These are phyloP conservation scores for Tetramorium bicarinatum DNA, from an alignment of 2,888 invertebrate species.

Conservation along the genomic window DNA sequence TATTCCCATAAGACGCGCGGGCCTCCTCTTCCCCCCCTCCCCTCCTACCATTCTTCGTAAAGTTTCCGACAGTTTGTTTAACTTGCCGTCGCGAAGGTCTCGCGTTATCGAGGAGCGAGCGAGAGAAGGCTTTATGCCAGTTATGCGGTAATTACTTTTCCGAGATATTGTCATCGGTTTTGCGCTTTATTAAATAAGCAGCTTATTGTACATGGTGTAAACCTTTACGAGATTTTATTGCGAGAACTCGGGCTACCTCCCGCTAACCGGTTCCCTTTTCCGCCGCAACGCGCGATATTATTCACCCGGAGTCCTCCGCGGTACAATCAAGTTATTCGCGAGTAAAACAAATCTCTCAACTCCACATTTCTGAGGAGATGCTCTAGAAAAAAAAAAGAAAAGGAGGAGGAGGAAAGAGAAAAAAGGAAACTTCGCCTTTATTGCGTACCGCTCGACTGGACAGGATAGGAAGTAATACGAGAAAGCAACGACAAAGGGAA, in stretches of 20 bases:
- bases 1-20: constrained; percentile 9
- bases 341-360: constrained; percentile 48
- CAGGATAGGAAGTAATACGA: constrained; percentile 58
- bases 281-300: constrained; percentile 48
- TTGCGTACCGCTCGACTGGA: constrained; percentile 49
- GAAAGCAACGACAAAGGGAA: constrained; percentile 60
- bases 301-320: constrained; percentile 42
- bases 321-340: constrained; percentile 61
- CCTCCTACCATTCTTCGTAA: constrained; percentile 22
- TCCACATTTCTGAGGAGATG: constrained; percentile 41
- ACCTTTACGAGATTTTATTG: constrained; percentile 48
- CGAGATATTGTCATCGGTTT: constrained; percentile 49
- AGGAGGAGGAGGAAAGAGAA: neutral
- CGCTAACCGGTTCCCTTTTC: constrained; percentile 48
- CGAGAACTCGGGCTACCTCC: constrained; percentile 34
- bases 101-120: constrained; percentile 39
- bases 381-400: constrained; percentile 34
- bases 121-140: constrained; percentile 27
- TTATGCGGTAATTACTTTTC: constrained; percentile 52
- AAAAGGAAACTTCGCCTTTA: constrained; percentile 52
- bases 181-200: constrained; percentile 55
- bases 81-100: constrained; percentile 40
- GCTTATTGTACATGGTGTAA: constrained; percentile 41
- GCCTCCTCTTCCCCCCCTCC: neutral
- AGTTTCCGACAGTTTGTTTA: constrained; percentile 53